A percentile compares a stretch with the other conserved stretches of the same genome.
phyloP scores from a whole-genome alignment of 2,888 invertebrate genomes.

The Cynaeus angustus region DNA sequence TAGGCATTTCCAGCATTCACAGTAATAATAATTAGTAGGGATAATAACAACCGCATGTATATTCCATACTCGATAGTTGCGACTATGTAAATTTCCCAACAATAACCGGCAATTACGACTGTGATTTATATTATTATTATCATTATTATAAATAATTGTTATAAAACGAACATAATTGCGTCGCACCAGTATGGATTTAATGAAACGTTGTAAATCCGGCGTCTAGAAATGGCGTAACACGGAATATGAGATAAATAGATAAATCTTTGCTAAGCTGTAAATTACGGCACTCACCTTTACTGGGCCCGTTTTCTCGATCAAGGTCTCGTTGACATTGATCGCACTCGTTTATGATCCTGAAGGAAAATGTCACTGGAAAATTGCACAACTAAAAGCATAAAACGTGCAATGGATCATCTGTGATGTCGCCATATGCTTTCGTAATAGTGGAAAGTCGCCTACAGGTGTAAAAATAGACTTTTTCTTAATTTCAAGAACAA shows the following conservation, averaged over 20 bases:
- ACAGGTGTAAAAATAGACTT: no score
- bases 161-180: slow-evolving; percentile 43
- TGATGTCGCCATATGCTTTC: not conserved
- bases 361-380: slow-evolving; percentile 30
- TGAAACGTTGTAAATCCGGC: slow-evolving; percentile 39
- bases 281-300: slow-evolving; percentile 55
- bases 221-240: slow-evolving; percentile 35
- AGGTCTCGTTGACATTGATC: slow-evolving; percentile 59
- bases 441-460: no score
- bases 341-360: slow-evolving; percentile 9
- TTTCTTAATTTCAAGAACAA: no score
- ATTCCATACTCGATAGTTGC: slow-evolving; percentile 25
- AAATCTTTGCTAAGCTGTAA: slow-evolving; percentile 50
- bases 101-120: slow-evolving; percentile 45
- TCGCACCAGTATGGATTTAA: slow-evolving; percentile 31
- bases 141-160: slow-evolving; percentile 46
- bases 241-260: slow-evolving; percentile 50
- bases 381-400: not conserved
- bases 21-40: slow-evolving; percentile 39
- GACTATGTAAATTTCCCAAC: slow-evolving; percentile 49
- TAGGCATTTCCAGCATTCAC: slow-evolving; percentile 46
- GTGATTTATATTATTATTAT: slow-evolving; percentile 49
- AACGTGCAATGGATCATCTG: slow-evolving; percentile 3
- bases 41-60: slow-evolving; percentile 35
- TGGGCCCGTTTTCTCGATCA: slow-evolving; percentile 57